Evolutionary conservation across 1,140 invertebrate genomes (phyloP), one percentile per base, ranked within the genome.

Genomic region (Anadara kagoshimensis): DNA sequence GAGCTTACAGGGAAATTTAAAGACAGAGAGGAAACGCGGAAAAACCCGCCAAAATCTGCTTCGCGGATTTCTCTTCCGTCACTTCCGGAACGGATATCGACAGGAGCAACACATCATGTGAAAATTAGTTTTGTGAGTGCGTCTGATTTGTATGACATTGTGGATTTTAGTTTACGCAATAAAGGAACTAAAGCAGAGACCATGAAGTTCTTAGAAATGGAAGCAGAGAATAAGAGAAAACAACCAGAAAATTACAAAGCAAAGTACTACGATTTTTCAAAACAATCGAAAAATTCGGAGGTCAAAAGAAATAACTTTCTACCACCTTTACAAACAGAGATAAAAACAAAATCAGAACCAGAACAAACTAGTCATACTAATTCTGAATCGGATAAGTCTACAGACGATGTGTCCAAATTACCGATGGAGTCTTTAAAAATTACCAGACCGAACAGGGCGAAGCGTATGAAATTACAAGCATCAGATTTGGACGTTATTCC

Each of bases 101-200:
- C 64, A 7, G 72, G 61, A 43, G 44, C 66, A 3, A 49, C 73
- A 20, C 73, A 75, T 67, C 67, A 67, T 45, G 74, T 79, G 44
- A 72, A 70, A 49, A 76, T 79, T 18, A 79, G 74, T 57, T 79
- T 79, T 47, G 78, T 79, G 0, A 79, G 78, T 63, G 74, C 78
- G 1, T 75, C 78, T 14, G 78, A 79, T 63, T 64, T 79, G 14
- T 79, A 76, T 41, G 78, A 79, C 54, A 61, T 79, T 18, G 73
- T 79, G 36, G 78, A 79, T 61, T 79, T 73, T 49, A 79, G 78
- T 58, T 61, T 79, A 22, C 56, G 78, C 57, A 79, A 73, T 43
- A 73, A 67, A 29, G 61, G 59, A 10, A 72, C 75, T n/a, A 75
- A 75, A 47, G 62, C 70, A 24, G 73, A 75, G 22, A 70, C 73